Evolutionary conservation across 2,888 invertebrate genomes (phyloP).

Genomic region (Chaitophorus viminalis): DNA sequence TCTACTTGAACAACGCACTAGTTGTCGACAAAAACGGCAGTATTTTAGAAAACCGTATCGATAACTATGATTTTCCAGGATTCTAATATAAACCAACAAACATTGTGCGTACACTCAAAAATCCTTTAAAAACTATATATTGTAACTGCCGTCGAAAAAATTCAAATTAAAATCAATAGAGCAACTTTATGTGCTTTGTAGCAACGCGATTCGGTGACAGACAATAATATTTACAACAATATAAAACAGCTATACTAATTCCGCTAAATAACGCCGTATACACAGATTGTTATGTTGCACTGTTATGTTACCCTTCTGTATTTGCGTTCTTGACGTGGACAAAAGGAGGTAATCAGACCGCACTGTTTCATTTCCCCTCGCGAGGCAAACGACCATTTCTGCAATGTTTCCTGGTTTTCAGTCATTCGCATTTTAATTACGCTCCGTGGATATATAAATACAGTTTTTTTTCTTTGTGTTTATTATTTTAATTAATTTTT

Average conservation of each 20-base stretch:
- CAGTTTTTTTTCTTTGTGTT: neutral
- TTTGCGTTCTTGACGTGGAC: neutral
- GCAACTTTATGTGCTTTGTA: too few species aligned
- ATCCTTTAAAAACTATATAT: too few species aligned
- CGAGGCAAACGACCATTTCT: neutral
- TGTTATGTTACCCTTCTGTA: neutral
- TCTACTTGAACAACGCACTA: too few species aligned
- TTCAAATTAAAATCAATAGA: too few species aligned
- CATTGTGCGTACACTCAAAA: too few species aligned
- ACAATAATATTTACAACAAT: too few species aligned
- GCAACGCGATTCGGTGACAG: neutral
- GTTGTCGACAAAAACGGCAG: too few species aligned
- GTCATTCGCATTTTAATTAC: slow-evolving; percentile 27
- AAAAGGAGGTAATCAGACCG: neutral
- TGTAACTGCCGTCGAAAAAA: too few species aligned
- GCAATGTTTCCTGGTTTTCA: neutral
- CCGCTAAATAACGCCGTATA: neutral
- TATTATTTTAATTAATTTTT: slow-evolving; percentile 47
- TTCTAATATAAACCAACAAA: too few species aligned
- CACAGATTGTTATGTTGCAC: too few species aligned
- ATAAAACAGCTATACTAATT: neutral
- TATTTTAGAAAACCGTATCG: too few species aligned
- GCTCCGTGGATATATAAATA: neutral
- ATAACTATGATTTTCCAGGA: too few species aligned
- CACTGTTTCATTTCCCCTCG: neutral